Evolutionary conservation across 2,888 invertebrate genomes (phyloP).

Genomic region (Drosophila mimica): DNA sequence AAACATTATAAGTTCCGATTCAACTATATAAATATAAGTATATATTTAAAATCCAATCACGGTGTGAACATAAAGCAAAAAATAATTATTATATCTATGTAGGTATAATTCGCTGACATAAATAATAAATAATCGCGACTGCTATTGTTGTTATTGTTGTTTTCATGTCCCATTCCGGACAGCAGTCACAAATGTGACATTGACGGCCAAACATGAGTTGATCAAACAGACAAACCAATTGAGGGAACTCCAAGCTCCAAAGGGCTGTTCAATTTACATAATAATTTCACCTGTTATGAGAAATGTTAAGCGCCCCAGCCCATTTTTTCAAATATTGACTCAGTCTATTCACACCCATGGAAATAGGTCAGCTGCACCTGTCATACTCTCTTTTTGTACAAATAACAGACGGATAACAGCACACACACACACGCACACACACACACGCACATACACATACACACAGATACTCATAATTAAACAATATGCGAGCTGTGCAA

Average conservation of each 20-base stretch:
- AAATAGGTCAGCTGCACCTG: slow-evolving; percentile 66
- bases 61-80: slow-evolving; percentile 70
- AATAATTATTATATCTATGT: slow-evolving; percentile 68
- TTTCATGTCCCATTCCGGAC: slow-evolving; percentile 31
- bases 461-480: slow-evolving; percentile 34
- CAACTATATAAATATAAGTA: slow-evolving; percentile 31
- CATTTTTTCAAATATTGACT: slow-evolving; percentile 66
- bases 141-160: slow-evolving; percentile 24
- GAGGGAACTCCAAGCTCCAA: slow-evolving; percentile 33
- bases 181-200: slow-evolving; percentile 49
- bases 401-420: slow-evolving; percentile 44
- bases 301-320: slow-evolving; percentile 32
- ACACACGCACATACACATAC: slow-evolving; percentile 4
- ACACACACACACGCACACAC: slow-evolving; percentile 7
- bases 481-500: slow-evolving; percentile 73
- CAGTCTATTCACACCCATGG: slow-evolving; percentile 62
- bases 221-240: slow-evolving; percentile 33
- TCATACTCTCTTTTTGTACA: slow-evolving; percentile 68
- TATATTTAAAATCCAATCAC: slow-evolving; percentile 63
- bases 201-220: slow-evolving; percentile 41
- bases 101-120: slow-evolving; percentile 66
- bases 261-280: slow-evolving; percentile 40
- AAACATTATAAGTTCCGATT: slow-evolving; percentile 38
- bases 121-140: slow-evolving; percentile 61
- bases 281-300: slow-evolving; percentile 27